Evolutionary conservation across 2,888 invertebrate species (phyloP), one percentile per base, ranked within the genome.

Genomic region (Elmis aenea): DNA sequence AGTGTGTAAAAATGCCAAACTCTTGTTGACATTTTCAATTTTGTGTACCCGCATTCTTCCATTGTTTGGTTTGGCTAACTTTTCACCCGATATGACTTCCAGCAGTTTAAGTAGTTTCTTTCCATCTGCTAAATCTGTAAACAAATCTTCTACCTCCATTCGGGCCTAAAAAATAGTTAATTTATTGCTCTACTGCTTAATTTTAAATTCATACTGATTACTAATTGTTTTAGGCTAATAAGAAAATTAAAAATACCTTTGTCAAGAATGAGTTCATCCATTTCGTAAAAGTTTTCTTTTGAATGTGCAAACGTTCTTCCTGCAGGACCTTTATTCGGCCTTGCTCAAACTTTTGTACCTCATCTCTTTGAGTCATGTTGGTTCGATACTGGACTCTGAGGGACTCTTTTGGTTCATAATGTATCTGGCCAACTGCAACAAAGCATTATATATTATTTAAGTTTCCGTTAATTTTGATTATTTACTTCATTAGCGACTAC

Each of bases 231-330:
- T n/a, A n/a, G n/a, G n/a, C n/a, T n/a, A n/a, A n/a, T n/a, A n/a
- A n/a, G n/a, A n/a, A n/a, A n/a, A n/a, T n/a, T n/a, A n/a, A n/a
- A n/a, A n/a, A n/a, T 61, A 93, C 94, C 85, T 93, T 94, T 65
- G 87, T 82, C 58, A 95, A 72, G 71, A 94, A 94, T 11, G 92
- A 93, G 73, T 95, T 95, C 85, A 95, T 89, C 95, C 95, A 95
- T 91, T 99, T 99, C 57, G 97, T 97, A 73, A 99, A 99, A 15
- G 99, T 99, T 72, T 99, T 99, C 80, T 97, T 97, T 74, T 99
- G 99, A 55, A 99, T 97, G 71, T 93, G 88, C 50, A 96, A 75
- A 38, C 97, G 85, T 72, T 99, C 97, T 70, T 96, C 94, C 69
- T 96, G 95, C 66, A 97, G 81, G 65, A 91, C 91, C 75, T 87